Evolutionary conservation across 2,888 invertebrate genomes (phyloP).

Genomic region (Phyto melanocephala): DNA sequence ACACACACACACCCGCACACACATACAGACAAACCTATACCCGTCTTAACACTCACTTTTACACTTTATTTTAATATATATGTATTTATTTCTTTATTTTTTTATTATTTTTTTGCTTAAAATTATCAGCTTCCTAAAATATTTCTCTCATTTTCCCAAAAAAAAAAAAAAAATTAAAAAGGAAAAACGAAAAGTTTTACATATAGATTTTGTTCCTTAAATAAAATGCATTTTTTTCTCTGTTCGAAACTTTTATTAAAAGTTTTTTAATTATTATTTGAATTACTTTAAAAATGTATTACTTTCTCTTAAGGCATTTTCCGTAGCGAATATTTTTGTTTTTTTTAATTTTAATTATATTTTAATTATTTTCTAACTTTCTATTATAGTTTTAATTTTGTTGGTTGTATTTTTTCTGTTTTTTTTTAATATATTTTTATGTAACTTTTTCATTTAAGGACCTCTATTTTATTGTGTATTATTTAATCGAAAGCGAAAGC

Average conservation of each 20-base stretch:
- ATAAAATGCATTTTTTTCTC: background rate
- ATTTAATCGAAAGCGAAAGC: slow-evolving; percentile 65
- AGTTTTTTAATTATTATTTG: slow-evolving; percentile 12
- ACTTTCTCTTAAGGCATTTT: slow-evolving; percentile 18
- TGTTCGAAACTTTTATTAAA: background rate
- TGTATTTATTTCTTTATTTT: slow-evolving; percentile 20
- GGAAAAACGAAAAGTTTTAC: background rate
- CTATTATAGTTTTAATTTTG: slow-evolving; percentile 4
- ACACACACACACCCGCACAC: slow-evolving; percentile 57
- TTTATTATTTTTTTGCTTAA: background rate
- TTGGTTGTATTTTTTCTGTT: slow-evolving; percentile 19
- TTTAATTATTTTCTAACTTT: background rate
- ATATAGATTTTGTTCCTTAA: slow-evolving; percentile 13
- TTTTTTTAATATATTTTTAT: slow-evolving; percentile 51
- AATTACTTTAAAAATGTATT: background rate
- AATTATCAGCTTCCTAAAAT: slow-evolving; percentile 56
- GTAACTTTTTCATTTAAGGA: slow-evolving; percentile 60
- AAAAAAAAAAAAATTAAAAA: slow-evolving; percentile 4
- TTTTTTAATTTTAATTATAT: background rate
- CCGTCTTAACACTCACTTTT: slow-evolving; percentile 49
- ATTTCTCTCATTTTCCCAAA: slow-evolving; percentile 36
- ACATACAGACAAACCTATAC: slow-evolving; percentile 27
- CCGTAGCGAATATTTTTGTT: background rate
- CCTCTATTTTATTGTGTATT: slow-evolving; percentile 63
- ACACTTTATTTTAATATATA: slow-evolving; percentile 31